These are phyloP conservation scores for Aegotheles bennettii DNA, from an alignment of 2,113 vertebrate species.

Conservation along the genomic window DNA sequence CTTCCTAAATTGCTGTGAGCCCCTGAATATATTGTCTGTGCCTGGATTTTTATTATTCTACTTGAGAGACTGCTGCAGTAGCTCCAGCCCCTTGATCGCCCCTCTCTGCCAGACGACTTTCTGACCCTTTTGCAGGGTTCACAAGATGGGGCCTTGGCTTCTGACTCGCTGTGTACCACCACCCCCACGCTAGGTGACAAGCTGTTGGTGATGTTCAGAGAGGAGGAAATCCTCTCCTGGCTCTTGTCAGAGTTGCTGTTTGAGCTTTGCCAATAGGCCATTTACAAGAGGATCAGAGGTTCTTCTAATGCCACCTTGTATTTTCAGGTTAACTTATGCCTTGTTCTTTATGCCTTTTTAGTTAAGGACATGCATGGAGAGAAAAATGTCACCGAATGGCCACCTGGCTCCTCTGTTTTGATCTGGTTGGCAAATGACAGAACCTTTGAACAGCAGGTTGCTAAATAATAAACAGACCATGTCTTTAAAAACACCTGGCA, in stretches of 20 bases:
- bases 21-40: not conserved
- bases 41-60: not conserved
- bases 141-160: not conserved
- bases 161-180: not conserved
- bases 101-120: not conserved
- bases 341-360: slow-evolving; percentile 36
- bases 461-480: slow-evolving; percentile 40
- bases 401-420: slow-evolving; percentile 9
- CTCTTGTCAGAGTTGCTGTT: not conserved
- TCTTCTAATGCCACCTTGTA: not conserved
- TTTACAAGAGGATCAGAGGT: not conserved
- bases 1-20: not conserved
- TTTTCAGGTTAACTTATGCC: slow-evolving; percentile 31
- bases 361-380: not conserved
- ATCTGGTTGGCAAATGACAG: not conserved
- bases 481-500: not conserved
- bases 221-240: slow-evolving; percentile 17
- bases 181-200: not conserved
- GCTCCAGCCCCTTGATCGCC: not conserved
- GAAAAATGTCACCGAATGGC: not conserved
- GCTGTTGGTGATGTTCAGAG: not conserved
- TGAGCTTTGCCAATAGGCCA: not conserved
- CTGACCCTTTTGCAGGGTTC: not conserved
- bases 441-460: slow-evolving; percentile 27
- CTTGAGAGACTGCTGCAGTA: not conserved